Percentiles rank a stretch among this genome's conserved stretches.
Conservation (phyloP, 1,140 invertebrate genomes). For the Ceratitis capitata region DNA sequence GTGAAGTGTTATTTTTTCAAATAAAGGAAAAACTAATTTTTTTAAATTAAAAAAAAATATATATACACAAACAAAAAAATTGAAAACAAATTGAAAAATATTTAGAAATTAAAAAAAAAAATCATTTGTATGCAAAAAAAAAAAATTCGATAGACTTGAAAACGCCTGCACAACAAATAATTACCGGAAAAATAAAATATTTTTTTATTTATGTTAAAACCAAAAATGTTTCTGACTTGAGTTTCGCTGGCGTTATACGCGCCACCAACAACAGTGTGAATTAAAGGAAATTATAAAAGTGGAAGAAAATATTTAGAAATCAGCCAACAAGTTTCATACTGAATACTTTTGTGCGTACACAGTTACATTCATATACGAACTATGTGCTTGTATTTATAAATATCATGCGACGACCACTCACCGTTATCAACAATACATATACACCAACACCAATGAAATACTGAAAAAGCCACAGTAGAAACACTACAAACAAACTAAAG, state of each 20-base stretch:
- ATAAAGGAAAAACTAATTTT: not conserved
- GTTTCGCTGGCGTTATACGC: not conserved
- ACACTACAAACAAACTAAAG: not conserved
- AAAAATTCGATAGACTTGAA: not conserved
- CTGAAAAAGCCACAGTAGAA: not conserved
- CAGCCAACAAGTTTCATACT: not conserved
- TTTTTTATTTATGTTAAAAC: not conserved
- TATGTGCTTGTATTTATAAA: not conserved
- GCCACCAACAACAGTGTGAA: not conserved
- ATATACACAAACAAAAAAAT: not conserved
- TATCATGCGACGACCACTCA: not conserved
- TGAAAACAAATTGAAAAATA: not conserved
- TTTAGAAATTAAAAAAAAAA: not conserved
- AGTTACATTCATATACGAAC: not conserved
- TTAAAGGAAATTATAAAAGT: not conserved
- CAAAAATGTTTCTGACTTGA: constrained; percentile 22
- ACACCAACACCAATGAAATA: not conserved
- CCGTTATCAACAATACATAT: not conserved
- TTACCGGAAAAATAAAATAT: too few relatives aligned
- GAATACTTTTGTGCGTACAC: not conserved
- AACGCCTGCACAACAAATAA: not conserved
- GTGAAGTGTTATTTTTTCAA: not conserved
- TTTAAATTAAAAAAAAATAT: not conserved
- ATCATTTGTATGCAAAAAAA: not conserved
- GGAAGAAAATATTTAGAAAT: not conserved